phyloP scores from a whole-genome alignment of 2,113 vertebrate genomes.

The Axis porcinus region DNA sequence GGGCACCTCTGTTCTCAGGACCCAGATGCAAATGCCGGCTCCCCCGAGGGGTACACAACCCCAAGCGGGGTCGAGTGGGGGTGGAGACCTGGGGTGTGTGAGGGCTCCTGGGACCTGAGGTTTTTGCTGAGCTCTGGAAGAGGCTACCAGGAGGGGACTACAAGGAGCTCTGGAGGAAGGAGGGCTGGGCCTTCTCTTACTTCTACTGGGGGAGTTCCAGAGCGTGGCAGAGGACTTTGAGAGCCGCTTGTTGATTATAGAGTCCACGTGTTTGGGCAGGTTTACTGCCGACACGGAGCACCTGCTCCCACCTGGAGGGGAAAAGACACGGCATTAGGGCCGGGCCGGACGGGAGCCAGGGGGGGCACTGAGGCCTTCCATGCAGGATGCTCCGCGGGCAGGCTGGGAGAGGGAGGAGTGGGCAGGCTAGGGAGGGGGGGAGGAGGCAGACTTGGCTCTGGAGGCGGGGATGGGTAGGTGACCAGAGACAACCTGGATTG shows the following conservation, averaged over 20 bases:
- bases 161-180: conserved; percentile 75
- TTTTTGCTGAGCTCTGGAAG: conserved; percentile 67
- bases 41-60: conserved; percentile 36
- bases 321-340: conserved; percentile 87
- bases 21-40: conserved; percentile 49
- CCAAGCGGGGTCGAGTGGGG: conserved; percentile 24
- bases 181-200: conserved; percentile 87
- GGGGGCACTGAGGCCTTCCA: conserved; percentile 74
- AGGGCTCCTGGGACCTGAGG: conserved; percentile 56
- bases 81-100: not conserved
- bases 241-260: conserved; percentile 99
- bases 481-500: conserved; percentile 53
- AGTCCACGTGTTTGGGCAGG: conserved; percentile 99
- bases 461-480: conserved; percentile 27
- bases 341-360: conserved; percentile 64
- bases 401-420: conserved; percentile 54
- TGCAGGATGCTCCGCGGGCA: conserved; percentile 66
- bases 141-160: conserved; percentile 47
- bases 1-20: conserved; percentile 31
- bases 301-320: conserved; percentile 96
- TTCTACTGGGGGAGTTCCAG: conserved; percentile 99
- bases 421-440: conserved; percentile 55
- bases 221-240: conserved; percentile 99
- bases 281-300: conserved; percentile 98
- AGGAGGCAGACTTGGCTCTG: conserved; percentile 40